Evolutionary conservation across 2,797 vertebrate species (phyloP).

Genomic region (Clarias pachynema): DNA sequence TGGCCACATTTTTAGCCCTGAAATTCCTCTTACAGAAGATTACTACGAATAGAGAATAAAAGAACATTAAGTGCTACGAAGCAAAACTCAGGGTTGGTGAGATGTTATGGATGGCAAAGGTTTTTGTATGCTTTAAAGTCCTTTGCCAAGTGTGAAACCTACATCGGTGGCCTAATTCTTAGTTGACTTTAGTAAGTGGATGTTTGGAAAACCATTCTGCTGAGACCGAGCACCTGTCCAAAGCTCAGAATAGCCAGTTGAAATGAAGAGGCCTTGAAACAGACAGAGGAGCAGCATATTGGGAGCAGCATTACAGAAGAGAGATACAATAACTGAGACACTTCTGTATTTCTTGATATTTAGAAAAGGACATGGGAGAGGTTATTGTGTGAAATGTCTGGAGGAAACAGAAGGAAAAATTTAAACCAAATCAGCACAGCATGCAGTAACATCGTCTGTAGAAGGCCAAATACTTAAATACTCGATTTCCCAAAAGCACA

Average conservation of each 20-base stretch:
- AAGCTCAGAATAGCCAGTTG: constrained; percentile 12
- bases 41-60: constrained; percentile 19
- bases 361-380: constrained; percentile 34
- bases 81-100: constrained; percentile 54
- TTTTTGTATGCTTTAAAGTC: constrained; percentile 24
- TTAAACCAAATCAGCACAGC: constrained; percentile 22
- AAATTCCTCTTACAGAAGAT: constrained; percentile 45
- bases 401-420: constrained; percentile 29
- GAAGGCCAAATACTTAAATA: constrained; percentile 22
- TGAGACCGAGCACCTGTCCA: constrained; percentile 34
- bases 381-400: constrained; percentile 25
- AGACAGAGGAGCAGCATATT: constrained; percentile 48
- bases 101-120: constrained; percentile 20
- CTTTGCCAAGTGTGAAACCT: not conserved
- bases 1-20: constrained; percentile 35
- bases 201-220: constrained; percentile 42
- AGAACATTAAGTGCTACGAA: constrained; percentile 50
- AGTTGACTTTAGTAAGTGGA: not conserved
- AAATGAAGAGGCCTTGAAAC: constrained; percentile 29
- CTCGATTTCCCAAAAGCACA: not conserved
- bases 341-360: constrained; percentile 28
- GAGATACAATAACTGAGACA: constrained; percentile 19
- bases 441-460: constrained; percentile 3
- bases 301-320: constrained; percentile 52
- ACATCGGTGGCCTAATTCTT: constrained; percentile 17